Evolutionary conservation across 1,140 invertebrate species (phyloP).

Genomic region (Drosophila erecta): DNA sequence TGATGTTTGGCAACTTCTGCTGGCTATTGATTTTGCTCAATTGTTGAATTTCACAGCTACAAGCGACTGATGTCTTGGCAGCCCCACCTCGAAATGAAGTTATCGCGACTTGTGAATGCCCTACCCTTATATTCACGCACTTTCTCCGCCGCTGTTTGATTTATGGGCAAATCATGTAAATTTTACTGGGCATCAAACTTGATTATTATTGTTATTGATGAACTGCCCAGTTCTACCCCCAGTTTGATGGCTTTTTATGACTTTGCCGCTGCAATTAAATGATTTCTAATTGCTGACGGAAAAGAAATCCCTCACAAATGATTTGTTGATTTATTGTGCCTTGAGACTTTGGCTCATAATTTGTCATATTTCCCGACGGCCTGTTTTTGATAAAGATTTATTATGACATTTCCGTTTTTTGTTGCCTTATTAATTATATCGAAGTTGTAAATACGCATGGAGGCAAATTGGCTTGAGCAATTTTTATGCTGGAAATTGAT

Average conservation of each 20-base stretch:
- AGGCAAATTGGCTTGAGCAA: slow-evolving; percentile 12
- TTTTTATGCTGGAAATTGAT: slow-evolving; percentile 64
- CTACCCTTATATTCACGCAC: slow-evolving; percentile 31
- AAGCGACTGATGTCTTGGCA: not conserved
- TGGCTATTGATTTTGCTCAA: slow-evolving; percentile 69
- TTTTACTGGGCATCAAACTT: slow-evolving; percentile 58
- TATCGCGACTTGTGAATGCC: slow-evolving; percentile 36
- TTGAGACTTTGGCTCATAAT: slow-evolving; percentile 59
- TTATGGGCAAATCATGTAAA: slow-evolving; percentile 78
- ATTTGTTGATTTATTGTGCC: slow-evolving; percentile 77
- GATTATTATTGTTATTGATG: slow-evolving; percentile 71
- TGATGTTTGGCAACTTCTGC: slow-evolving; percentile 73
- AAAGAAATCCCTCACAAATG: slow-evolving; percentile 52
- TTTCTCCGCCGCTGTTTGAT: slow-evolving; percentile 52
- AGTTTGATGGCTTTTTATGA: slow-evolving; percentile 69
- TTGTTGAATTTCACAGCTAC: slow-evolving; percentile 39
- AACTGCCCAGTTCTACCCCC: slow-evolving; percentile 40
- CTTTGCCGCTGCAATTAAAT: slow-evolving; percentile 79
- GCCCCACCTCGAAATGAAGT: slow-evolving; percentile 33
- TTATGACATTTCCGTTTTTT: slow-evolving; percentile 76
- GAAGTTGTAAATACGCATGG: slow-evolving; percentile 25
- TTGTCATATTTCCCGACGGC: slow-evolving; percentile 67
- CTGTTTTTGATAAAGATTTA: slow-evolving; percentile 78
- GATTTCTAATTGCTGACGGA: slow-evolving; percentile 74
- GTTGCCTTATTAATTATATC: slow-evolving; percentile 57